Percentiles rank a stretch among this genome's conserved stretches.
These are phyloP conservation scores for Pygoscelis adeliae DNA, from an alignment of 2,113 vertebrate species.

Conservation along the genomic window DNA sequence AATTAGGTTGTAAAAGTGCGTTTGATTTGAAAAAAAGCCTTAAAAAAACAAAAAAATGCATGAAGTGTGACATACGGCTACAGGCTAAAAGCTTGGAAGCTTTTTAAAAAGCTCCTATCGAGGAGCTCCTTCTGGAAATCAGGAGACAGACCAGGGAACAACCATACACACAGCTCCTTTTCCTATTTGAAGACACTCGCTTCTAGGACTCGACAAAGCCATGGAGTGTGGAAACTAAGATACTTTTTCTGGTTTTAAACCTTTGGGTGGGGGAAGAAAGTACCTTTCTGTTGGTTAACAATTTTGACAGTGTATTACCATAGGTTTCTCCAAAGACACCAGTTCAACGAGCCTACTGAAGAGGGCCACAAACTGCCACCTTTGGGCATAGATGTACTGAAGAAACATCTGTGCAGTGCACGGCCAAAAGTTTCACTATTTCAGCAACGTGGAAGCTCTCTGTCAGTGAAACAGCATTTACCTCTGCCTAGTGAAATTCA, in stretches of 20 bases:
- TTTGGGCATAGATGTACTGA: background rate
- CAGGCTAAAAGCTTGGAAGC: background rate
- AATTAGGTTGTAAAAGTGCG: background rate
- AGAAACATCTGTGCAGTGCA: background rate
- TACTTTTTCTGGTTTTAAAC: background rate
- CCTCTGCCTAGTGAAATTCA: background rate
- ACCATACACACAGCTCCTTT: accelerated
- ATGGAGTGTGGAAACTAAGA: accelerated
- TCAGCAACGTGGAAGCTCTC: background rate
- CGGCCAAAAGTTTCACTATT: accelerated
- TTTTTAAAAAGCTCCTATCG: background rate
- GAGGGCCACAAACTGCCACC: background rate
- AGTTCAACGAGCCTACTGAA: background rate
- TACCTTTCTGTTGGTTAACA: background rate
- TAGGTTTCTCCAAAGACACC: background rate
- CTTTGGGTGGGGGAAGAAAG: background rate
- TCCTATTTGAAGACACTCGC: background rate
- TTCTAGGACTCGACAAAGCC: background rate
- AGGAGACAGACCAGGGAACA: background rate
- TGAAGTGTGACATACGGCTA: background rate
- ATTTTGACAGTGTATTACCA: background rate
- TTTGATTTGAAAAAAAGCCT: background rate
- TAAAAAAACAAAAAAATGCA: background rate
- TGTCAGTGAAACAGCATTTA: background rate
- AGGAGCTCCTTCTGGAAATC: background rate